Percentiles rank a stretch among this genome's conserved stretches.
phyloP scores from a whole-genome alignment of 2,888 invertebrate genomes.

The Scrobipalpa atriplicella region DNA sequence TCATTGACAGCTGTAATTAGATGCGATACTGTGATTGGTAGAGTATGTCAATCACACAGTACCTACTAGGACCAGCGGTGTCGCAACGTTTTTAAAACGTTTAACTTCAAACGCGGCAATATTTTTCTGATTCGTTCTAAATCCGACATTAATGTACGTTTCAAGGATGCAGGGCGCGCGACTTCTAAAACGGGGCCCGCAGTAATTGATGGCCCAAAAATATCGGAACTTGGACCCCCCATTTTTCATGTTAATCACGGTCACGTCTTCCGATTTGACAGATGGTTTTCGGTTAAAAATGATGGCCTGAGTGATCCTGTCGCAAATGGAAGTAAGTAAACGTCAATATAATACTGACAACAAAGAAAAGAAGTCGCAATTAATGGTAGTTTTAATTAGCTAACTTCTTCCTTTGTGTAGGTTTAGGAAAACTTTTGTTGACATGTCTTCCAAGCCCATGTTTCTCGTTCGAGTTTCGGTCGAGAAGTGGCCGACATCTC shows the following conservation, averaged over 20 bases:
- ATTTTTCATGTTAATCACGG: conserved; percentile 21
- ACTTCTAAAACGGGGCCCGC: conserved; percentile 22
- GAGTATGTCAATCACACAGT: too few species aligned
- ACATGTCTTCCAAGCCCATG: neutral
- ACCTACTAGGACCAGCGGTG: neutral
- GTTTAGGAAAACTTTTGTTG: neutral
- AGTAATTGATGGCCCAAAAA: conserved; percentile 21
- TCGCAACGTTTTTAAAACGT: neutral
- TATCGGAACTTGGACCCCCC: conserved; percentile 15
- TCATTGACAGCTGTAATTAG: too few species aligned
- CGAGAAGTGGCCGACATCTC: conserved; percentile 34
- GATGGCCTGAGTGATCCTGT: neutral
- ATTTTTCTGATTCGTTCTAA: neutral
- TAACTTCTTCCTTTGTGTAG: neutral
- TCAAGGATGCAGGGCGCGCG: conserved; percentile 12
- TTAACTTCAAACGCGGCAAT: neutral
- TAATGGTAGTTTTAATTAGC: neutral
- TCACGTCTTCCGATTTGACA: conserved; percentile 10
- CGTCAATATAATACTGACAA: neutral
- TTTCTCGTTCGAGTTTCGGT: conserved; percentile 11
- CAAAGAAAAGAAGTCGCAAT: too few species aligned
- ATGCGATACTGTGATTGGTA: too few species aligned
- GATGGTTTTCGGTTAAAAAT: conserved; percentile 13
- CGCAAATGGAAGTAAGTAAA: neutral
- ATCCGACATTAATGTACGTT: conserved; percentile 15